phyloP scores from a whole-genome alignment of 2,113 vertebrate species.

The Macroglossus sobrinus region DNA sequence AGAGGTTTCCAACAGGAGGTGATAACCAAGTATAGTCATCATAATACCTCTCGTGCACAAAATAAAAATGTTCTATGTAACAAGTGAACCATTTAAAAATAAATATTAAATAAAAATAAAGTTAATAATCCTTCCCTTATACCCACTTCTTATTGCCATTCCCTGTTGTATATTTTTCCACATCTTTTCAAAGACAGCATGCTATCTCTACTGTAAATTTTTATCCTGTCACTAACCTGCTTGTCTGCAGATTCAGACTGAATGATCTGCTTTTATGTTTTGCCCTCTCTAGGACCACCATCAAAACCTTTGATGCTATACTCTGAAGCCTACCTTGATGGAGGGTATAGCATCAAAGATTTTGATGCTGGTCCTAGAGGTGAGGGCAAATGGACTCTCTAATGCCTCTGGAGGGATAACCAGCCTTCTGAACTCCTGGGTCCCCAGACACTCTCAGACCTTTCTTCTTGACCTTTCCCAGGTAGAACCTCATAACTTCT shows the following conservation, averaged over 20 bases:
- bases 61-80: not conserved
- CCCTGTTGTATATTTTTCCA: not conserved
- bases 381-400: not conserved
- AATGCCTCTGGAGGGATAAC: not conserved
- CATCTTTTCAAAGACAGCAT: not conserved
- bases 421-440: not conserved
- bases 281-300: not conserved
- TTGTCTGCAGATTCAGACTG: not conserved
- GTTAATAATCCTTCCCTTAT: not conserved
- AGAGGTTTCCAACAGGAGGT: not conserved
- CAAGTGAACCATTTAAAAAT: not conserved
- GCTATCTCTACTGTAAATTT: not conserved
- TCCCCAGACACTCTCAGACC: not conserved
- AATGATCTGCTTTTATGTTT: too few relatives aligned
- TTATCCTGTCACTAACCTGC: not conserved
- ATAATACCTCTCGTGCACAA: not conserved
- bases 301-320: not conserved
- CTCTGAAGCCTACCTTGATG: not conserved
- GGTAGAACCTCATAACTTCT: not conserved
- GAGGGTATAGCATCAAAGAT: not conserved
- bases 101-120: not conserved
- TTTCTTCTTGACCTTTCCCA: not conserved
- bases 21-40: not conserved
- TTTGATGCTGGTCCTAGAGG: not conserved
- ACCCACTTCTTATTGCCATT: not conserved